phyloP scores from a whole-genome alignment of 1,140 invertebrate species.

The Eciton burchellii region DNA sequence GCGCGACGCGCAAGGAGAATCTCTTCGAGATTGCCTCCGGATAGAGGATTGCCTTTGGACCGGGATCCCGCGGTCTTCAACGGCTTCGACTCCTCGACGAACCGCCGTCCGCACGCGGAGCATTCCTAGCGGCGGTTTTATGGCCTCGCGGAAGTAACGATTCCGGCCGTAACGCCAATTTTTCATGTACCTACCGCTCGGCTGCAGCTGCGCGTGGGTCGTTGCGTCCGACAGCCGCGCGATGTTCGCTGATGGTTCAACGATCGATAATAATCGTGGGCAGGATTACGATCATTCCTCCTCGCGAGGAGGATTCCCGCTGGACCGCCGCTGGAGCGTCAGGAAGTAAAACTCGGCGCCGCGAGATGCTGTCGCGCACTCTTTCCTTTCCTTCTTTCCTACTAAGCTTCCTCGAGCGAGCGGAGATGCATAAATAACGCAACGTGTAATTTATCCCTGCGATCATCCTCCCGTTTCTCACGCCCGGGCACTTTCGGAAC shows the following conservation, averaged over 20 bases:
- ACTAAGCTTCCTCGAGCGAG: too few relatives aligned
- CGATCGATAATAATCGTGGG: neutral
- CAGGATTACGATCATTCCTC: neutral
- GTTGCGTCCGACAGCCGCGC: conserved; percentile 39
- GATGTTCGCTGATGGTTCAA: neutral
- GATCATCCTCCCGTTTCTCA: neutral
- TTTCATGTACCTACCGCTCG: conserved; percentile 78
- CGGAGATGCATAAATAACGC: neutral
- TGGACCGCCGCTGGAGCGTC: too few relatives aligned
- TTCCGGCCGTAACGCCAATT: conserved; percentile 77
- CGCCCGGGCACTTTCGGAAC: neutral
- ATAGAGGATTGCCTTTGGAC: conserved; percentile 1
- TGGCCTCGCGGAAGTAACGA: conserved; percentile 76
- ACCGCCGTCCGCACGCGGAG: conserved; percentile 69
- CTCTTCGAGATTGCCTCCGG: conserved; percentile 47
- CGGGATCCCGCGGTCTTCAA: neutral
- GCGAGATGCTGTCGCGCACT: too few relatives aligned
- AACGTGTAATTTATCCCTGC: neutral
- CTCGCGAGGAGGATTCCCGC: too few relatives aligned
- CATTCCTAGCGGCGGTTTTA: conserved; percentile 79
- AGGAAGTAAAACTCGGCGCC: too few relatives aligned
- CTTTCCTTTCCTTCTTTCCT: too few relatives aligned
- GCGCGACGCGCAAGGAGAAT: neutral
- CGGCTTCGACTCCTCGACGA: neutral
- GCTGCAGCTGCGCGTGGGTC: conserved; percentile 54